Evolutionary conservation across 1,140 invertebrate species (phyloP), one percentile per base, ranked within the genome.

Genomic region (Eriosoma lanigerum): DNA sequence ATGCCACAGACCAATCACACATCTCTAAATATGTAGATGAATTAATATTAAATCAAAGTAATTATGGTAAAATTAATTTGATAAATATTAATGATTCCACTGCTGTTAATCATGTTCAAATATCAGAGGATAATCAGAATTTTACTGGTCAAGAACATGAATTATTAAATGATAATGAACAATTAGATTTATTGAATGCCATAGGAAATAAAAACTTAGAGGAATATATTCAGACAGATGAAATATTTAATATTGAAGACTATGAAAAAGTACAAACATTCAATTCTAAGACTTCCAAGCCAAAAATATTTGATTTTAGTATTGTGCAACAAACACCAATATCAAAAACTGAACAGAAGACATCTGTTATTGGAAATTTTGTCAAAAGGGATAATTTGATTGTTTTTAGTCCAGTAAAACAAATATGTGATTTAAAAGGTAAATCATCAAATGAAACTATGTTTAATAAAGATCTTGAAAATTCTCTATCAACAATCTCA

Each of bases 231-330:
- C 17, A 60, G 26, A 17, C 29, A 1, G 52, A 76, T 21, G 0
- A 60, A 9, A 38, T 54, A 29, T 38, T 38, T 8, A 9, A 56
- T 26, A 21, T n/a, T 17, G 26, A 21, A 38, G 29, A 32, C 13
- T 1, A 54, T 15, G n/a, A 56, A 73, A 32, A 73, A 73, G 50
- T 32, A 54, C 10, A 73, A 24, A n/a, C 24, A 38, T 32, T 75
- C 15, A n/a, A 44, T 8, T 38, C 5, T 58, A 52, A 72, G 6
- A 72, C 46, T 72, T 46, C 68, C 3, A 78, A 78, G 12, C 48
- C n/a, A 26, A 4, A 62, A 48, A 62, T 78, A 29, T 46, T 78
- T 17, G 44, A 78, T 78, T 78, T 78, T 29, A 78, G 75, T 60
- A 78, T 78, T 26, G 38, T 78, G 26, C 38, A 78, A 10, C 75